Evolutionary conservation across 2,888 invertebrate genomes (phyloP).

Genomic region (Timema cristinae): DNA sequence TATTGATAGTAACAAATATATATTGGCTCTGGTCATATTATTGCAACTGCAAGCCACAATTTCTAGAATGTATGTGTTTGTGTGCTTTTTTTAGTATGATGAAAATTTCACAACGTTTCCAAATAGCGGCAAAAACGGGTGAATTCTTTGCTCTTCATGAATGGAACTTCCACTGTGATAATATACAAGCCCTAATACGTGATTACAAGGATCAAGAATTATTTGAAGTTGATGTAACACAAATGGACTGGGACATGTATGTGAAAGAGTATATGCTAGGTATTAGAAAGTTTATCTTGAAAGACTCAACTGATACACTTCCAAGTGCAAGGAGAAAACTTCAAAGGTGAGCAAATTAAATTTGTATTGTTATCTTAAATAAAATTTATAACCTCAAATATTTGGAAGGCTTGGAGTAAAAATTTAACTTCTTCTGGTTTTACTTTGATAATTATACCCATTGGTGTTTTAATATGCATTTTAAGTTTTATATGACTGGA

Average conservation of each 20-base stretch:
- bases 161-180: constrained; percentile 71
- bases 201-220: constrained; percentile 52
- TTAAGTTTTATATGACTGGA: too few relatives aligned
- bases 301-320: constrained; percentile 65
- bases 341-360: constrained; percentile 51
- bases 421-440: too few relatives aligned
- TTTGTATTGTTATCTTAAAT: too few relatives aligned
- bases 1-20: background rate
- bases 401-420: too few relatives aligned
- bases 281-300: constrained; percentile 75
- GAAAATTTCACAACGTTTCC: constrained; percentile 75
- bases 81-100: constrained; percentile 62
- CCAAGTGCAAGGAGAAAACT: constrained; percentile 61
- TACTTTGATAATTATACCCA: too few relatives aligned
- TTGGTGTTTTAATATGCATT: too few relatives aligned
- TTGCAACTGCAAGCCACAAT: background rate
- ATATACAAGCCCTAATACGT: constrained; percentile 56
- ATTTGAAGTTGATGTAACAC: constrained; percentile 63
- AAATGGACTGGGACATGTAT: constrained; percentile 74
- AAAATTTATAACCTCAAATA: too few relatives aligned
- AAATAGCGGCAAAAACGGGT: constrained; percentile 70
- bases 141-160: constrained; percentile 82
- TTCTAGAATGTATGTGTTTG: background rate
- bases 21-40: background rate
- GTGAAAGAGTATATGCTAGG: constrained; percentile 78